Evolutionary conservation across 2,113 vertebrate genomes (phyloP).

Genomic region (Chitala chitala): DNA sequence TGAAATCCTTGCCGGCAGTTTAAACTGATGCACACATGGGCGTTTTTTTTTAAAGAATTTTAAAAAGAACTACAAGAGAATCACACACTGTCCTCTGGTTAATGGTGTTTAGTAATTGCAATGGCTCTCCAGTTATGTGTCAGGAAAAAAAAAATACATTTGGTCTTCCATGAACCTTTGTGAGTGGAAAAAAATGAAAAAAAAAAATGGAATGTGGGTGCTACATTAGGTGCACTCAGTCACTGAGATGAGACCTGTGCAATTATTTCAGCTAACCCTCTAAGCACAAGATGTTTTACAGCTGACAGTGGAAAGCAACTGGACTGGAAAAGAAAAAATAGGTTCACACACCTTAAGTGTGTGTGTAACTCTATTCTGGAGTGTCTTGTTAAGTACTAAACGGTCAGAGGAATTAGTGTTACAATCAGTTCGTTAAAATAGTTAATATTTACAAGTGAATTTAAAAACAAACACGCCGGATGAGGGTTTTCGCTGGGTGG

Average conservation of each 20-base stretch:
- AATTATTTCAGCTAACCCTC: background rate
- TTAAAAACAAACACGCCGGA: background rate
- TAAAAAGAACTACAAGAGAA: conserved; percentile 1
- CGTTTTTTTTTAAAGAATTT: too few relatives aligned
- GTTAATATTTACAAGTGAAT: background rate
- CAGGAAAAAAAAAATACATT: background rate
- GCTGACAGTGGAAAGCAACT: background rate
- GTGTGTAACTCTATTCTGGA: background rate
- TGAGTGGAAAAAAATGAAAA: too few relatives aligned
- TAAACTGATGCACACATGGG: too few relatives aligned
- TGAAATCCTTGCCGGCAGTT: too few relatives aligned
- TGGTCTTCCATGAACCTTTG: background rate
- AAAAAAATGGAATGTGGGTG: background rate
- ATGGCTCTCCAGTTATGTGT: background rate
- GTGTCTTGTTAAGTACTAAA: background rate
- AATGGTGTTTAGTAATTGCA: conserved; percentile 8
- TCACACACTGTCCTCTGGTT: background rate
- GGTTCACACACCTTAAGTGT: background rate
- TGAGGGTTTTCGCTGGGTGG: background rate
- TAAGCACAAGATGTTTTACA: background rate
- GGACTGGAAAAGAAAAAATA: conserved; percentile 1
- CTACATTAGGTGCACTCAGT: conserved; percentile 8
- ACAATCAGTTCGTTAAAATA: background rate
- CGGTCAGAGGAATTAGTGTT: background rate
- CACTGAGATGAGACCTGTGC: background rate